These are phyloP conservation scores for Eufriesea mexicana DNA, from an alignment of 1,140 invertebrate species.

Conservation along the genomic window DNA sequence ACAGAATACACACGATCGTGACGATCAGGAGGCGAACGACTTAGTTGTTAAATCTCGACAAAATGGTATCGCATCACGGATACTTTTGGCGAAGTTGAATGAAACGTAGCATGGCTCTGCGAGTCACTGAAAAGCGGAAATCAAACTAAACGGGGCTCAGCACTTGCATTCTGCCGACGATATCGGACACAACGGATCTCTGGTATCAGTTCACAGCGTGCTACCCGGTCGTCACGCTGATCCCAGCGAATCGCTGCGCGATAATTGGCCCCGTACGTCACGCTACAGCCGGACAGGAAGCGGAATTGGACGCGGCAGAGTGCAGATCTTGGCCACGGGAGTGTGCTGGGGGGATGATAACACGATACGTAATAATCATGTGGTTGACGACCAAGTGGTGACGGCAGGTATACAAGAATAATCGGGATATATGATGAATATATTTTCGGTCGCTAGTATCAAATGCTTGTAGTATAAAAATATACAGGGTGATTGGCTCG, in stretches of 20 bases:
- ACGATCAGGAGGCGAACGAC: neutral
- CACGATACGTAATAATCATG: slow-evolving; percentile 65
- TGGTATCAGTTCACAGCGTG: neutral
- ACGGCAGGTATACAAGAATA: slow-evolving; percentile 59
- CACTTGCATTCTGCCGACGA: slow-evolving; percentile 70
- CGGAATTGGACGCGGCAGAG: slow-evolving; percentile 58
- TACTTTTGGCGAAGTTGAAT: slow-evolving; percentile 18
- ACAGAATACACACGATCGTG: neutral
- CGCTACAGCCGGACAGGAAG: neutral
- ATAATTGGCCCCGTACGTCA: slow-evolving; percentile 47
- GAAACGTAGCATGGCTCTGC: slow-evolving; percentile 45
- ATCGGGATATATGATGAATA: slow-evolving; percentile 60
- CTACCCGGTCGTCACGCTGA: neutral
- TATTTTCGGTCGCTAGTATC: slow-evolving; percentile 60
- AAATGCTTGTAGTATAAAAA: slow-evolving; percentile 72
- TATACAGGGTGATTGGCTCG: neutral
- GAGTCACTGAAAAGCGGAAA: slow-evolving; percentile 63
- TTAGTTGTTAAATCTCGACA: too few relatives aligned
- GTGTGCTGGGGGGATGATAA: slow-evolving; percentile 53
- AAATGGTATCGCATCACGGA: slow-evolving; percentile 7
- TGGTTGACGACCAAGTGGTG: slow-evolving; percentile 67
- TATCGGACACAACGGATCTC: neutral
- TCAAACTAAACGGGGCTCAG: slow-evolving; percentile 67
- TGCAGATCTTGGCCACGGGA: slow-evolving; percentile 70
- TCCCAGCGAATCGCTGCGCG: slow-evolving; percentile 15